Evolutionary conservation across 2,797 vertebrate species (phyloP).

Genomic region (Gymnocypris eckloni): DNA sequence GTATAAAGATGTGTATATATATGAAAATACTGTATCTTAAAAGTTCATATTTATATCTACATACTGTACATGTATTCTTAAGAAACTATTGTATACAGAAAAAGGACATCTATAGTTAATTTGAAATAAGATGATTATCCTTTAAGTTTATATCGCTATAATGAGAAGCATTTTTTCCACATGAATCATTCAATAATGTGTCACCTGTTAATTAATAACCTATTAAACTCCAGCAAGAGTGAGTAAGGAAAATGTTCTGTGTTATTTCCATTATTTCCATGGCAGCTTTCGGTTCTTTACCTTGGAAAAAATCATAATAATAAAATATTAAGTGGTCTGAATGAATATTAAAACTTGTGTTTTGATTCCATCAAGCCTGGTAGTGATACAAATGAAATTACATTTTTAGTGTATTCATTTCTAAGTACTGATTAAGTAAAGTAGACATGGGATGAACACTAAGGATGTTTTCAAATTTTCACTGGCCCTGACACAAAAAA

Average conservation of each 20-base stretch:
- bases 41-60: conserved; percentile 56
- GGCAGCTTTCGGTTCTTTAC: background rate
- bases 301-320: background rate
- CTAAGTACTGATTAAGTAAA: background rate
- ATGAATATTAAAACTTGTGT: background rate
- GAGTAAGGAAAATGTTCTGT: conserved; percentile 7
- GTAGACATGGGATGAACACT: background rate
- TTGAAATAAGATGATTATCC: conserved; percentile 51
- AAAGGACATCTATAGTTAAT: conserved; percentile 37
- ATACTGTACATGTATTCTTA: conserved; percentile 52
- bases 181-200: conserved; percentile 43
- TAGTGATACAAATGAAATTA: background rate
- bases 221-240: conserved; percentile 56
- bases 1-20: conserved; percentile 37
- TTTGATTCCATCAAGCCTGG: background rate
- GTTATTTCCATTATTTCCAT: conserved; percentile 38
- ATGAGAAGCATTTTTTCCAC: background rate
- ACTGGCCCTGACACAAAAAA: too few species aligned
- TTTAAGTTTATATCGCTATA: conserved; percentile 36
- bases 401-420: background rate
- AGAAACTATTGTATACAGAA: conserved; percentile 56
- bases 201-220: conserved; percentile 43
- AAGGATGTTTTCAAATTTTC: too few species aligned
- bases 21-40: conserved; percentile 44
- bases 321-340: background rate